These are phyloP conservation scores for Hermaeophaga mercurialis DNA, from an alignment of 2,888 invertebrate species.

Conservation along the genomic window DNA sequence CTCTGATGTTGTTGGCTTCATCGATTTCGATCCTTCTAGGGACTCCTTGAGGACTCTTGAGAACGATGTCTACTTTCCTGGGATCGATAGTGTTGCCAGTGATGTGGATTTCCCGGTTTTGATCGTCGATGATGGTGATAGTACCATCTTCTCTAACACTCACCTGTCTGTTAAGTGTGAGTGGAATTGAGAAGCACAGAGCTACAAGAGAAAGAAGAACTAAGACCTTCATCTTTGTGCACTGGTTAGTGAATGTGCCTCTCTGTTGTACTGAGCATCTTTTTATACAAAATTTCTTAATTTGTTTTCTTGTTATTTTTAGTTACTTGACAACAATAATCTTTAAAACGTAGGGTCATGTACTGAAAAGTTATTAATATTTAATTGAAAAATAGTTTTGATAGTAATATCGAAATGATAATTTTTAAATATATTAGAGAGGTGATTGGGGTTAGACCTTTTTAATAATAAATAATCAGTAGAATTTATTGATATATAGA, in stretches of 20 bases:
- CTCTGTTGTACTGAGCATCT: too few relatives aligned
- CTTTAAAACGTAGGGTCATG: too few relatives aligned
- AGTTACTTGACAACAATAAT: too few relatives aligned
- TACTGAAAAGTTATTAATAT: too few relatives aligned
- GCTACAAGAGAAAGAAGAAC: constrained; percentile 6
- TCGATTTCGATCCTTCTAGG: constrained; percentile 31
- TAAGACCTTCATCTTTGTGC: constrained; percentile 7
- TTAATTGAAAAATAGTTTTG: too few relatives aligned
- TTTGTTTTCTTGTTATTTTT: too few relatives aligned
- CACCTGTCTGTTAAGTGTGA: constrained; percentile 2
- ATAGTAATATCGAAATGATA: too few relatives aligned
- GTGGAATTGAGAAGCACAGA: constrained; percentile 2
- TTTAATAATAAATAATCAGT: too few relatives aligned
- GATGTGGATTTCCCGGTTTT: constrained; percentile 29
- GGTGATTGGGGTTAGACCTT: too few relatives aligned
- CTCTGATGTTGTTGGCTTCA: constrained; percentile 17
- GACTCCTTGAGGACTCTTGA: constrained; percentile 28
- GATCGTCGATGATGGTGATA: constrained; percentile 27
- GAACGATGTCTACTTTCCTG: constrained; percentile 26
- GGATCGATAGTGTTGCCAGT: constrained; percentile 17
- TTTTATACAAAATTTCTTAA: too few relatives aligned
- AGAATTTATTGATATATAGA: too few relatives aligned
- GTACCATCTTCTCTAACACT: constrained; percentile 34
- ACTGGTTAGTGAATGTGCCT: constrained; percentile 12
- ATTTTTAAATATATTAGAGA: too few relatives aligned